Conservation (phyloP, 2,888 invertebrate genomes). For the Pseudococcus longispinus region DNA sequence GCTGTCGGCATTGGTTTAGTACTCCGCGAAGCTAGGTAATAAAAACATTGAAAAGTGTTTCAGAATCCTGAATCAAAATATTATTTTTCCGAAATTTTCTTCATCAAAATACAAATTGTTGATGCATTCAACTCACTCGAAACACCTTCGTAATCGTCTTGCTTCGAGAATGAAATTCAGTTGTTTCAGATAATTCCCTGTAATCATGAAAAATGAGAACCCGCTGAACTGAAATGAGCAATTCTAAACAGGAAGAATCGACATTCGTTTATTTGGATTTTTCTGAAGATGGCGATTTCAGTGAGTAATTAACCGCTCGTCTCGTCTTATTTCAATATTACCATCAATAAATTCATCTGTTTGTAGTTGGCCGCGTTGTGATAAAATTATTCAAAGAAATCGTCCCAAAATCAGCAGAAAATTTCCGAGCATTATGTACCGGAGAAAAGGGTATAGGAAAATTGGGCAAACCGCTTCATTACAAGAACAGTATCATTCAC, state of each 20-base stretch:
- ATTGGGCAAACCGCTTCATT: slow-evolving; percentile 78
- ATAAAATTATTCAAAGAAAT: slow-evolving; percentile 85
- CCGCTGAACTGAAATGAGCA: background rate
- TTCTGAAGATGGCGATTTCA: slow-evolving; percentile 72
- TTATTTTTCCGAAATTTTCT: background rate
- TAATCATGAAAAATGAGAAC: background rate
- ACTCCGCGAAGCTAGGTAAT: background rate
- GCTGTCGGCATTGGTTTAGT: background rate
- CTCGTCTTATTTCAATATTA: slow-evolving; percentile 47
- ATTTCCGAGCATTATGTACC: slow-evolving; percentile 90
- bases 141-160: background rate
- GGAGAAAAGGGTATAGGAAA: slow-evolving; percentile 82
- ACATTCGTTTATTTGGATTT: slow-evolving; percentile 76
- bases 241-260: slow-evolving; percentile 64
- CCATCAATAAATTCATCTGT: slow-evolving; percentile 48
- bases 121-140: background rate
- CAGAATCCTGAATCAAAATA: background rate
- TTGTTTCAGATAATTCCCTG: background rate
- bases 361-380: slow-evolving; percentile 79
- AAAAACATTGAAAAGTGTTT: background rate
- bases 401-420: slow-evolving; percentile 87
- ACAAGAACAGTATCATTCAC: slow-evolving; percentile 83
- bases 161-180: background rate
- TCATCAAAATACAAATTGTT: background rate
- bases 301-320: slow-evolving; percentile 64